These are phyloP conservation scores for Protobothrops mucrosquamatus DNA, from an alignment of 2,113 vertebrate species.

Conservation along the genomic window DNA sequence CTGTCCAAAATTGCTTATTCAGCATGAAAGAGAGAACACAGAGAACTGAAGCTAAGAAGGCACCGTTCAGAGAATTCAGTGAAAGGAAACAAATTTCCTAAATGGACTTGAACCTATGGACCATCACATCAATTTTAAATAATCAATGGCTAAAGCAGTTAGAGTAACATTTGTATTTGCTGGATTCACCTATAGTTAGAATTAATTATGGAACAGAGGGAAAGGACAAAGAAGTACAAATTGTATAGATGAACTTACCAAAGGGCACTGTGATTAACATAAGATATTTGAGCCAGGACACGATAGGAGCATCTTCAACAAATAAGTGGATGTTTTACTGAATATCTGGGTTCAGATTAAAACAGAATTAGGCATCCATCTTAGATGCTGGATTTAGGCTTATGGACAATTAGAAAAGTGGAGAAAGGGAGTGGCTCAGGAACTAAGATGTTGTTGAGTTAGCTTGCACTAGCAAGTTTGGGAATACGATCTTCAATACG, in stretches of 20 bases:
- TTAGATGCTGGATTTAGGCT: not conserved
- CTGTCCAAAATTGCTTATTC: constrained; percentile 43
- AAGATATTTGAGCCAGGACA: not conserved
- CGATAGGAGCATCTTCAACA: not conserved
- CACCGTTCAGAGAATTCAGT: constrained; percentile 13
- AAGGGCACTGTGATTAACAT: not conserved
- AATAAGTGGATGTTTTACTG: not conserved
- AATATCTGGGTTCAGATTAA: not conserved
- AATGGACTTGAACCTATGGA: constrained; percentile 35
- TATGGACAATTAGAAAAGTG: not conserved
- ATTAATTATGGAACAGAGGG: not conserved
- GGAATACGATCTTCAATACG: not conserved
- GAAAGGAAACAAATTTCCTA: constrained; percentile 36
- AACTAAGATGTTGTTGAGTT: not conserved
- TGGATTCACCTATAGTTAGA: not conserved
- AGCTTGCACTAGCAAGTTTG: not conserved
- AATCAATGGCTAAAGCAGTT: constrained; percentile 16
- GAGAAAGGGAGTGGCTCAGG: not conserved
- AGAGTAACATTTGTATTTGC: not conserved
- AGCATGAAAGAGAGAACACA: constrained; percentile 30
- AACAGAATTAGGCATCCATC: not conserved
- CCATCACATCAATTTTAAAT: constrained; percentile 18
- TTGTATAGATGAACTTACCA: not conserved
- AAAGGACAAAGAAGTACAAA: not conserved
- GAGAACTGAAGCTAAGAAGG: not conserved